Conservation (phyloP, 2,797 vertebrate genomes). For the Acomys russatus region DNA sequence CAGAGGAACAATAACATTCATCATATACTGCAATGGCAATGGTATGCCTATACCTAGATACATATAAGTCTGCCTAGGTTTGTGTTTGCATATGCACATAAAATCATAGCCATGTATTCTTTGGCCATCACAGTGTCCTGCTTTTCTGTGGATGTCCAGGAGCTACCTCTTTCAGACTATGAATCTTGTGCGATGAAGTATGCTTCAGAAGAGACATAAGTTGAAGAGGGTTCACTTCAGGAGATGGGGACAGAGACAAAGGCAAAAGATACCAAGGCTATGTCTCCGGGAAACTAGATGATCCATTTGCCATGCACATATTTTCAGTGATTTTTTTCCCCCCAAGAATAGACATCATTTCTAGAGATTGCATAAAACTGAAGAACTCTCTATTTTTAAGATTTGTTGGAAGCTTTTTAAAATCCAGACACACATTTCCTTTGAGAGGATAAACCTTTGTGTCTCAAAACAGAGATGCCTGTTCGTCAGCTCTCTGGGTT, state of each 20-base stretch:
- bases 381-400: conserved; percentile 54
- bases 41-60: background rate
- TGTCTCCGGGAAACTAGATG: background rate
- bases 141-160: background rate
- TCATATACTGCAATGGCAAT: background rate
- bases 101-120: background rate
- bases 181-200: background rate
- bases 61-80: background rate
- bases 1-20: conserved; percentile 24
- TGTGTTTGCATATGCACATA: background rate
- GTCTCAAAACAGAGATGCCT: conserved; percentile 71
- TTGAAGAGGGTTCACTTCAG: background rate
- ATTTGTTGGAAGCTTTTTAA: conserved; percentile 67
- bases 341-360: conserved; percentile 64
- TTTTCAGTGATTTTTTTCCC: conserved; percentile 51
- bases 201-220: background rate
- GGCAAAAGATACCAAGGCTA: background rate
- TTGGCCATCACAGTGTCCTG: background rate
- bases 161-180: background rate
- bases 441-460: conserved; percentile 76
- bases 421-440: conserved; percentile 68
- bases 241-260: conserved; percentile 25
- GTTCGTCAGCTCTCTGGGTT: conserved; percentile 68
- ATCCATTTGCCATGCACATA: conserved; percentile 35
- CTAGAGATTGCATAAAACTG: conserved; percentile 68